Conservation (phyloP, 2,888 invertebrate genomes). For the Calephelis perditalis region DNA sequence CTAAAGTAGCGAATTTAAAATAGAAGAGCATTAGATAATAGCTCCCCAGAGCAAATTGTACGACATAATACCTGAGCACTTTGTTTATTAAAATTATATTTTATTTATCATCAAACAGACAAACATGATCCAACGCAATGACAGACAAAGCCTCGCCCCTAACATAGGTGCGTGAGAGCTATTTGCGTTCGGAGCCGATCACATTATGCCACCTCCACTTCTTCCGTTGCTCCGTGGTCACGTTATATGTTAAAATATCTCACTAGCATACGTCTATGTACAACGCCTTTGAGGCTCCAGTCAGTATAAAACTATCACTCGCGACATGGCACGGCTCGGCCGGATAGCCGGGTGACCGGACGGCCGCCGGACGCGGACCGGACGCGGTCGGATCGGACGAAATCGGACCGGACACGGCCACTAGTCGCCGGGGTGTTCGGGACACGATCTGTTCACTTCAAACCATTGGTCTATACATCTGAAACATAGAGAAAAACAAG, state of each 20-base stretch:
- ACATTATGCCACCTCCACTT: background rate
- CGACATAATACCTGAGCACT: conserved; percentile 5
- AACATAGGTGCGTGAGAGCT: background rate
- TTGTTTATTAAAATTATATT: background rate
- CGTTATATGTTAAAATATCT: conserved; percentile 71
- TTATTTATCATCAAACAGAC: too few relatives aligned
- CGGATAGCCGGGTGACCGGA: conserved; percentile 5
- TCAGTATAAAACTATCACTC: conserved; percentile 71
- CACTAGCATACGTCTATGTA: conserved; percentile 70
- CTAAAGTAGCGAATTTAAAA: conserved; percentile 1
- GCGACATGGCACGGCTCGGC: conserved; percentile 33
- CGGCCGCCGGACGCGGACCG: conserved; percentile 60
- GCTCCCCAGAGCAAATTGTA: background rate
- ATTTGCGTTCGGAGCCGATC: background rate
- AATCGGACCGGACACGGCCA: conserved; percentile 35
- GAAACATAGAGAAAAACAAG: conserved; percentile 52
- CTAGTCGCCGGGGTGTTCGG: conserved; percentile 98
- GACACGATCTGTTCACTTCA: conserved; percentile 98
- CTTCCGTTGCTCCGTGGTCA: background rate
- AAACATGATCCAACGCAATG: too few relatives aligned
- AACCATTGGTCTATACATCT: conserved; percentile 99
- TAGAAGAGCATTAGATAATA: background rate
- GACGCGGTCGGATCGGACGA: conserved; percentile 19
- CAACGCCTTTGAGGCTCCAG: conserved; percentile 58
- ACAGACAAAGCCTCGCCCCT: background rate